Base-by-base conservation (phyloP, 2,797 vertebrate species). In the Sebastes cheni region DNA sequence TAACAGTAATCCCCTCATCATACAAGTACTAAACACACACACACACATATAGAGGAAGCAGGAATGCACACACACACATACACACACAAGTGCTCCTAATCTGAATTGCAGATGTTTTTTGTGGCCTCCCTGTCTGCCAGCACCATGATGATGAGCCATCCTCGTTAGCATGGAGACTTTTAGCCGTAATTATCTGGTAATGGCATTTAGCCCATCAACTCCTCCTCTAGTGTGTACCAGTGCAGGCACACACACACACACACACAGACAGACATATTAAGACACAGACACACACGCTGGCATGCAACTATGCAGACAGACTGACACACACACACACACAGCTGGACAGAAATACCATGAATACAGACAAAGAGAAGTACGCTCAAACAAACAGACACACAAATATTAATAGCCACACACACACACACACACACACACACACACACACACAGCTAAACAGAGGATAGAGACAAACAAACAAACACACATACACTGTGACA, bases 161-260 rank as follows among this genome's bases (percentile, higher is more conserved):
- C 87, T 92, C 75, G 72, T 94, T 92, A 90, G 87, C 81, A 81
- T 77, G 60, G 67, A 82, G 86, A 91, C 87, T 92, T 92, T 92
- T 90, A 91, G 89, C 86, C 73, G 75, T 91, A 93, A 94, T 94
- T 93, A 92, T 93, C 88, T 78, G 72, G 75, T 93, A 91, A 91
- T 92, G 91, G 92, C 86, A 90, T 90, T 92, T 89, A 88, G 87
- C 88, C 90, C 88, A 85, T 92, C 90, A 85, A 74, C 86, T 87
- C 82, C 88, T 89, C 86, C 87, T 90, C 79, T 70, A n/a, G 77
- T 32, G 68, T 83, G 88, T 87, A 77, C 72, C 65, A 65, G 56
- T 55, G 83, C 75, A 81, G 9, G n/a, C 74, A 59, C 23, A 56
- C 42, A 67, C 50, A 25, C 34, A 67, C 22, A 75, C 20, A 39